Base-by-base conservation (phyloP, 2,797 vertebrate genomes). In the Sebastes reedi region DNA sequence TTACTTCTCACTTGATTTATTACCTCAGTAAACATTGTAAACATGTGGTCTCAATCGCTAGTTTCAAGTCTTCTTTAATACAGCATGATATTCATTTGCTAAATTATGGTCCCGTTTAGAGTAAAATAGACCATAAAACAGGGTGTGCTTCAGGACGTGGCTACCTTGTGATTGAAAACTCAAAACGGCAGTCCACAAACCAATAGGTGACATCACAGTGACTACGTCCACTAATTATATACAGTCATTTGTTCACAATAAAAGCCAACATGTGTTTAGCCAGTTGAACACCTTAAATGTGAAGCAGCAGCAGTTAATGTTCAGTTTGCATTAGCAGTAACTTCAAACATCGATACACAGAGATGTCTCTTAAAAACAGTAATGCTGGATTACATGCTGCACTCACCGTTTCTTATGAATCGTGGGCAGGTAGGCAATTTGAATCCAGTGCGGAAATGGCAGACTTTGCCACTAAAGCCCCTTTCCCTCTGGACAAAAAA, bases 71-170 rank as follows among this genome's bases (percentile, higher is more conserved):
- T 54, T 54, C n/a, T 54, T 54, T 6, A 54, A 54, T 54, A n/a
- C 50, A 22, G 20, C 50, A 52, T 52, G 8, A 52, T 52, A 2
- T 52, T 52, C 50, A 52, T n/a, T 52, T 52, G 4, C 7, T 52
- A 52, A 52, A 52, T n/a, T 20, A 52, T 52, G 50, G 20, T 52
- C 8, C 50, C 1, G 3, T 52, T 52, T 52, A 8, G 1, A 52
- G 20, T 52, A 10, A 52, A n/a, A n/a, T n/a, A n/a, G 50, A 52
- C 50, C 8, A 10, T n/a, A 52, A n/a, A n/a, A 20, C 8, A 52
- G 50, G 50, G 0, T 52, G 0, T 52, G 18, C 20, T 52, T 52
- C 8, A 52, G 50, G 20, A 9, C 4, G 3, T 22, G 20, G 0
- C 50, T 10, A 54, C n/a, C n/a, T n/a, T 54, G 50, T 52, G 20